phyloP scores from a whole-genome alignment of 1,140 invertebrate genomes.

The Streblospio benedicti region DNA sequence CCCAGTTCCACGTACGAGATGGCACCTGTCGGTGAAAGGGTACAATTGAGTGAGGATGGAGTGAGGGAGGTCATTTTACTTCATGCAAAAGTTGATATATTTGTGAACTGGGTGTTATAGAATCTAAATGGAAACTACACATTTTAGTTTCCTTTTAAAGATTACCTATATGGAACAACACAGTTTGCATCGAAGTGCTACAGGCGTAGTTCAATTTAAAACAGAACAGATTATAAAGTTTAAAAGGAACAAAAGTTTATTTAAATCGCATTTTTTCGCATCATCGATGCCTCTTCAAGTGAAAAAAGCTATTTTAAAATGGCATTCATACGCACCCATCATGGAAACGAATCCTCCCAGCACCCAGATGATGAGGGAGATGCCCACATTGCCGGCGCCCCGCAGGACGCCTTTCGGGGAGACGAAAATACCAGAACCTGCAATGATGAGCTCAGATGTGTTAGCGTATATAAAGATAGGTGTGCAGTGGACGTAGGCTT shows the following conservation, averaged over 20 bases:
- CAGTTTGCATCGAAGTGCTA: slow-evolving; percentile 6
- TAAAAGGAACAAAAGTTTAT: too few relatives aligned
- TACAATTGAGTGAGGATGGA: not conserved
- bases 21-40: slow-evolving; percentile 54
- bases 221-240: too few relatives aligned
- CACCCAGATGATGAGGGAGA: slow-evolving; percentile 69
- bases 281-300: too few relatives aligned
- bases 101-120: not conserved
- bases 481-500: too few relatives aligned
- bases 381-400: slow-evolving; percentile 66
- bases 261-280: too few relatives aligned
- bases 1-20: slow-evolving; percentile 73
- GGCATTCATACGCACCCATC: slow-evolving; percentile 52
- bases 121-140: not conserved
- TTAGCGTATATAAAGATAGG: too few relatives aligned
- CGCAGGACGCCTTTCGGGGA: slow-evolving; percentile 78
- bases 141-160: not conserved
- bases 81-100: not conserved
- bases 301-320: too few relatives aligned
- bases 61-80: not conserved
- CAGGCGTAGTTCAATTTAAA: not conserved
- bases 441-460: not conserved
- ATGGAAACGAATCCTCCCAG: slow-evolving; percentile 58
- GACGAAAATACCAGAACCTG: slow-evolving; percentile 86
- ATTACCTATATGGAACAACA: not conserved